Conservation (phyloP, 2,113 vertebrate species). For the Phainopepla nitens region DNA sequence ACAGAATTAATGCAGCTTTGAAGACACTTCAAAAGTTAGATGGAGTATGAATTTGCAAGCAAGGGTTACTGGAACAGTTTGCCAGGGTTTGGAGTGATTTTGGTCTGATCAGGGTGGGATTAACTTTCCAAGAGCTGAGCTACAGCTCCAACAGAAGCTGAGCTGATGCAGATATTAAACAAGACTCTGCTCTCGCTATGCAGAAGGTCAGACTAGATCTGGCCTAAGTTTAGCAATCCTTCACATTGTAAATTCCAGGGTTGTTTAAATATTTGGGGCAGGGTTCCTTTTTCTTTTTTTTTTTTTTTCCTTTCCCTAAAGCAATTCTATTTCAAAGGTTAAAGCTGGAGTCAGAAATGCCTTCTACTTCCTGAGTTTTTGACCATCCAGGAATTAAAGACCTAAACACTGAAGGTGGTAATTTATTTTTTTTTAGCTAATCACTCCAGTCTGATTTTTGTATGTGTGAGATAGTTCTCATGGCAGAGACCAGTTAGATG, state of each 20-base stretch:
- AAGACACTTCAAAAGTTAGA: neutral
- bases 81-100: neutral
- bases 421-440: neutral
- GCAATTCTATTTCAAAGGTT: constrained; percentile 7
- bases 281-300: neutral
- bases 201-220: constrained; percentile 21
- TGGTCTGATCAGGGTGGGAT: neutral
- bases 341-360: constrained; percentile 3
- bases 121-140: neutral
- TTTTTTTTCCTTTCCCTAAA: neutral
- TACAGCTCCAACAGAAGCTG: neutral
- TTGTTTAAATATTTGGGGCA: constrained; percentile 24
- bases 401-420: neutral
- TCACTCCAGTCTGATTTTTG: neutral
- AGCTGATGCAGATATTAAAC: neutral
- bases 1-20: neutral
- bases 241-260: constrained; percentile 35
- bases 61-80: neutral
- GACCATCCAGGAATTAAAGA: neutral
- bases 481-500: neutral
- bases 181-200: neutral
- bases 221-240: constrained; percentile 1
- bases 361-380: neutral
- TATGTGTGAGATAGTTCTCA: neutral
- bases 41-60: neutral